Conservation (phyloP, 2,888 invertebrate species). For the Helobdella robusta region DNA sequence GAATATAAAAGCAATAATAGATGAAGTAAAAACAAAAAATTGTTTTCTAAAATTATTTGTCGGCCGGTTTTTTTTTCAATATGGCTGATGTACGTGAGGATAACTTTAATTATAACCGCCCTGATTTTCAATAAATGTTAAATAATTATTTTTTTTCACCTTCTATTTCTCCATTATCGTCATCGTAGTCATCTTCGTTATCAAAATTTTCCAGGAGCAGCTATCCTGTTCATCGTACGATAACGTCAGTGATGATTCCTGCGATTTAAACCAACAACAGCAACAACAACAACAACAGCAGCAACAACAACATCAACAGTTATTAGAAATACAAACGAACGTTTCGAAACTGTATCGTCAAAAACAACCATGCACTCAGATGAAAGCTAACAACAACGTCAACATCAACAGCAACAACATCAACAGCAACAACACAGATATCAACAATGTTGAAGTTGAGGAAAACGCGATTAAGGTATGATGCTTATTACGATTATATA, state of each 20-base stretch:
- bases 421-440: neutral
- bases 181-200: neutral
- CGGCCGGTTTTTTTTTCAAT: no score
- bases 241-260: constrained; percentile 12
- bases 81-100: neutral
- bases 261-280: neutral
- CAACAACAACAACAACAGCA: neutral
- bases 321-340: no score
- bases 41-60: no score
- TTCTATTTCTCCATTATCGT: neutral
- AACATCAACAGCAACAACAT: neutral
- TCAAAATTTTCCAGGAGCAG: neutral
- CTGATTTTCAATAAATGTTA: no score
- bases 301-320: no score
- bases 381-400: neutral
- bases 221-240: constrained; percentile 9
- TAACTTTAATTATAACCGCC: neutral
- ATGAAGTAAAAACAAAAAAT: no score
- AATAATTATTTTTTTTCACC: neutral
- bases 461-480: neutral
- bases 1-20: no score
- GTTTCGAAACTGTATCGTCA: no score
- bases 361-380: no score
- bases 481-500: neutral
- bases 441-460: no score